Evolutionary conservation across 2,113 vertebrate species (phyloP), one percentile per base, ranked within the genome.

Genomic region (Paraplagusia blochii): DNA sequence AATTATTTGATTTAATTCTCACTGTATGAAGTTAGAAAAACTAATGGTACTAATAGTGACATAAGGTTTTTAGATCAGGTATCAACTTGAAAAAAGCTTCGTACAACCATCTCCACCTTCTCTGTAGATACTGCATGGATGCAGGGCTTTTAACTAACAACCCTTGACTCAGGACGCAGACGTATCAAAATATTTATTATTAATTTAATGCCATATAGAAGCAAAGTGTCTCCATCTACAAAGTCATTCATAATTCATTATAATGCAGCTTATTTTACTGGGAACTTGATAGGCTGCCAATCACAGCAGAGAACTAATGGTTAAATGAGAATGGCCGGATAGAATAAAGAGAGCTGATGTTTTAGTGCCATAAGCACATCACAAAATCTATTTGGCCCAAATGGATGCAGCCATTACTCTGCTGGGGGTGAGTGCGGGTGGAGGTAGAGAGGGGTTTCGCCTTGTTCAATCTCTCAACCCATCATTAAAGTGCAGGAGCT

Each of bases 401-500:
- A 64, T 76, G 52, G 51, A 51, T 45, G 53, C 9, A 60, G 67
- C 57, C 60, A 67, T 57, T 29, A 66, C 66, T 73, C 29, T 63
- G 55, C 62, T 48, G 10, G 57, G 16, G 51, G 22, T 2, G 22
- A 29, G 22, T 2, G 22, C 22, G 6, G 22, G 22, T 4, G 22
- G 22, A 29, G 22, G 22, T 2, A 29, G 22, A 29, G 22, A 6
- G 22, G 22, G 22, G 22, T 29, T 78, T 80, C 65, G 72, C 60
- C 66, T 44, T 57, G 52, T 58, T 72, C 66, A 16, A 49, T 49
- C 63, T 68, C 68, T 71, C 61, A 84, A 82, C 80, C 86, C 58
- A 44, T 86, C 85, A 85, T 87, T 84, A 79, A 63, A 70, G 72
- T 15, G 52, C 73, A 53, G 48, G 63, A 81, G 77, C 73, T 66